Base-by-base conservation (phyloP, 2,113 vertebrate genomes). In the Lichenostomus cassidix region DNA sequence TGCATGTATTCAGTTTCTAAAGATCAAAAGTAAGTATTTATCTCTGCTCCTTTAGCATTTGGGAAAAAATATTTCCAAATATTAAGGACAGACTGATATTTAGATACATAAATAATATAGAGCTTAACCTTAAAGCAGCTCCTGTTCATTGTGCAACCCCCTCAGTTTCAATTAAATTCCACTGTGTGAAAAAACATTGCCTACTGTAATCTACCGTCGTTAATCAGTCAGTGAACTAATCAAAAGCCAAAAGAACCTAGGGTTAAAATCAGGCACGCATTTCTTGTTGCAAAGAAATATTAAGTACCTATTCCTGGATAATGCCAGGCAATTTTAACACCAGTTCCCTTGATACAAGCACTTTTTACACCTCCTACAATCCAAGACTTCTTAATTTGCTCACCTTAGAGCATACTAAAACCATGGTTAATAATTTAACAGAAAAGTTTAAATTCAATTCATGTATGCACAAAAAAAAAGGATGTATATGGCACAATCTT, bases 401-500 rank as follows among this genome's bases (percentile, higher is more conserved):
- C 81, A 95, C 92, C 86, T 94, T 64, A 74, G 81, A 97, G 87
- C 77, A 56, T 78, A 52, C 28, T 87, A 77, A 95, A 89, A 8
- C 41, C 15, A 46, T 35, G 10, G 42, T 97, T 95, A 97, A 97
- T 96, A 95, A 97, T 97, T 97, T 69, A 97, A 81, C 10, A 83
- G 62, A 79, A 95, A 96, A 97, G 71, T 96, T 95, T 96, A 95
- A 97, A 97, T 96, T 96, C 88, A 96, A 64, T 82, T 86, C 79
- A 91, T 74, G 58, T 58, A 77, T 86, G 69, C 79, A 90, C 21
- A 78, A 92, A 92, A 91, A 91, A 91, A 84, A 69, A 46, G 3
- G 41, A 47, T 76, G 70, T 83, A 63, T 97, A 95, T 82, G 64
- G 56, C 86, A 83, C 77, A 83, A 87, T 89, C 77, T 49, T 96